A percentile compares a stretch with the other conserved stretches of the same genome.
Evolutionary conservation across 2,113 vertebrate species (phyloP).

Genomic region (Pantherophis guttatus): DNA sequence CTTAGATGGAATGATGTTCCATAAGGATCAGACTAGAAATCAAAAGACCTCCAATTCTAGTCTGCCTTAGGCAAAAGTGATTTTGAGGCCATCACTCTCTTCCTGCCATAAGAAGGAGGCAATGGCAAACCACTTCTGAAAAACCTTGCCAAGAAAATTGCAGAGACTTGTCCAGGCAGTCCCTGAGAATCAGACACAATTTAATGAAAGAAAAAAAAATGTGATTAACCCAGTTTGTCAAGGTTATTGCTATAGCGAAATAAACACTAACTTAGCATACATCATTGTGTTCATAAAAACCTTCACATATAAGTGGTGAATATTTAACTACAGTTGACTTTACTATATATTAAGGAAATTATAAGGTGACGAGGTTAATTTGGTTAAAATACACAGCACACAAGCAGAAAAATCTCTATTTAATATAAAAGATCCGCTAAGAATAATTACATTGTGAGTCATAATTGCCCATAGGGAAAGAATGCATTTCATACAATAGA

Average conservation of each 20-base stretch:
- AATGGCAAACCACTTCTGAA: neutral
- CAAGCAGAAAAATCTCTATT: neutral
- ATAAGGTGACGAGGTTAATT: neutral
- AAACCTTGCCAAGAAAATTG: neutral
- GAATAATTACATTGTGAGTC: slow-evolving; percentile 54
- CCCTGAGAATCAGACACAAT: neutral
- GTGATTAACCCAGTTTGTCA: neutral
- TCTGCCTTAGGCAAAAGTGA: neutral
- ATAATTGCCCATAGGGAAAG: slow-evolving; percentile 44
- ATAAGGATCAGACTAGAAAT: neutral
- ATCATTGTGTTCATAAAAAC: neutral
- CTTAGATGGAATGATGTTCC: neutral
- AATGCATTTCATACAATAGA: slow-evolving; percentile 10
- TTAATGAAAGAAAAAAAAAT: neutral
- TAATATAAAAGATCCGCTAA: slow-evolving; percentile 36
- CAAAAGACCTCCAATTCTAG: neutral
- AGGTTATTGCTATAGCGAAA: neutral
- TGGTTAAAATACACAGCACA: neutral
- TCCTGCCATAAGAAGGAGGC: neutral
- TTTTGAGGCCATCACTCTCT: neutral
- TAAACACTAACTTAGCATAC: neutral
- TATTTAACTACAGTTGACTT: neutral
- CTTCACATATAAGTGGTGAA: neutral
- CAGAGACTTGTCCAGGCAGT: neutral
- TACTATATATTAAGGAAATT: neutral